Percentiles rank a stretch among this genome's conserved stretches.
Evolutionary conservation across 2,888 invertebrate genomes (phyloP).

Genomic region (Harpalus rubripes): DNA sequence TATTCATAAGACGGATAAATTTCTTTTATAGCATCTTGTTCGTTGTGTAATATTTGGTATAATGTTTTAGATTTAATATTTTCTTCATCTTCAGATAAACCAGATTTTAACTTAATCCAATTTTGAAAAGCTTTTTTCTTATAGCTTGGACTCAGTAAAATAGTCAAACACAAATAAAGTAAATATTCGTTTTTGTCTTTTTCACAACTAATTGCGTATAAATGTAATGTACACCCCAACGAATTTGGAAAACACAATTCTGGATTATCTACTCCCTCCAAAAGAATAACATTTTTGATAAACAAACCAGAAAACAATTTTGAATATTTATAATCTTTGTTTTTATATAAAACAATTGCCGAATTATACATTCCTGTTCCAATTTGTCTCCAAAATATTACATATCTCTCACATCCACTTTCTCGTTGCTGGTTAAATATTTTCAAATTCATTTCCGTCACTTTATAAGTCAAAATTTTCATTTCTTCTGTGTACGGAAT

Average conservation of each 20-base stretch:
- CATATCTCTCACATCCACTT: constrained; percentile 27
- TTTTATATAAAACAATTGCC: constrained; percentile 48
- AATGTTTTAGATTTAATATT: constrained; percentile 71
- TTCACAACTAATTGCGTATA: constrained; percentile 32
- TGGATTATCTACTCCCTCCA: constrained; percentile 35
- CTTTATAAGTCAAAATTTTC: constrained; percentile 4
- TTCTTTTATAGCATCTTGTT: constrained; percentile 66
- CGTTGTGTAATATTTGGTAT: constrained; percentile 69
- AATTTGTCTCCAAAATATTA: constrained; percentile 21
- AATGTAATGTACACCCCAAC: constrained; percentile 41
- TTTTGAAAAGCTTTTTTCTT: constrained; percentile 68
- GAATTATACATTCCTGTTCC: constrained; percentile 48
- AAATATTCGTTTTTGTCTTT: constrained; percentile 68
- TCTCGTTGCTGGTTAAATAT: constrained; percentile 6
- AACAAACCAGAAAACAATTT: constrained; percentile 38
- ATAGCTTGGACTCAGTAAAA: constrained; percentile 69
- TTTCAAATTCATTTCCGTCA: constrained; percentile 40
- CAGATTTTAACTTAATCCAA: constrained; percentile 72
- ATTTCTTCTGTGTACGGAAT: constrained; percentile 21
- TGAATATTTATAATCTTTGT: constrained; percentile 35
- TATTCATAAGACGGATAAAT: constrained; percentile 68
- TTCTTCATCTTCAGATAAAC: constrained; percentile 67
- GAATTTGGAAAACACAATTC: constrained; percentile 49
- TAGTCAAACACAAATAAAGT: constrained; percentile 70
- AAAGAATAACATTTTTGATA: constrained; percentile 18